Base-by-base conservation (phyloP, 2,888 invertebrate species). In the Amblyjoppa fuscipennis region DNA sequence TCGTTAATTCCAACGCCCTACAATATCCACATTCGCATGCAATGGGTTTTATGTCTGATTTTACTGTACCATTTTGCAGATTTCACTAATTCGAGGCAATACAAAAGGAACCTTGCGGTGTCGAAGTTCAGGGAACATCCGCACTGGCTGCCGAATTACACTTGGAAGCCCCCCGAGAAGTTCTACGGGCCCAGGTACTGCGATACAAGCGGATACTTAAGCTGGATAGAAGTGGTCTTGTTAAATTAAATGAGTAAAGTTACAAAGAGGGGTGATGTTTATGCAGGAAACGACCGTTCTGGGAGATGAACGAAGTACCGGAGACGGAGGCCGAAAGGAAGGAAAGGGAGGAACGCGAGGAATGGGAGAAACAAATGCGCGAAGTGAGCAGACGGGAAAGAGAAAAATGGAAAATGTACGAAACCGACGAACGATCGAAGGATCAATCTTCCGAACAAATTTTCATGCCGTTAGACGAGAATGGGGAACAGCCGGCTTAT, bases 351-450 rank as follows among this genome's bases (percentile, higher is more conserved):
- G 69, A 84, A 79, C 64, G 31, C 61, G 73, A 87, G 59, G 73
- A 86, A 56, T 85, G 89, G 88, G 76, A 87, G 76, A 85, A 83
- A 66, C 87, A 88, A 84, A 90, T 89, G 89, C 87, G 85, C 45
- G 84, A 89, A 73, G 76, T 89, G 76, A 88, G 83, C 41, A 87
- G 76, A 45, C 79, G 51, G 38, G 69, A 85, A 64, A 70, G 84
- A 81, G 85, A 87, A 76, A 89, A 87, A 80, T 89, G 87, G 89
- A 78, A 83, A 53, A 68, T 31, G 77, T 64, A 78, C 28, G 71
- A 64, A 56, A 77, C 53, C 45, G 53, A 66, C 64, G 78, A 66
- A 41, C 61, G 51, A 20, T 70, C 79, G 38, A 38, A 49, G 68
- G 41, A 53, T 34, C 70, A 53, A 20, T 25, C 64, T 25, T 28